Conservation (phyloP, 2,888 invertebrate genomes). For the Colostygia pectinataria region DNA sequence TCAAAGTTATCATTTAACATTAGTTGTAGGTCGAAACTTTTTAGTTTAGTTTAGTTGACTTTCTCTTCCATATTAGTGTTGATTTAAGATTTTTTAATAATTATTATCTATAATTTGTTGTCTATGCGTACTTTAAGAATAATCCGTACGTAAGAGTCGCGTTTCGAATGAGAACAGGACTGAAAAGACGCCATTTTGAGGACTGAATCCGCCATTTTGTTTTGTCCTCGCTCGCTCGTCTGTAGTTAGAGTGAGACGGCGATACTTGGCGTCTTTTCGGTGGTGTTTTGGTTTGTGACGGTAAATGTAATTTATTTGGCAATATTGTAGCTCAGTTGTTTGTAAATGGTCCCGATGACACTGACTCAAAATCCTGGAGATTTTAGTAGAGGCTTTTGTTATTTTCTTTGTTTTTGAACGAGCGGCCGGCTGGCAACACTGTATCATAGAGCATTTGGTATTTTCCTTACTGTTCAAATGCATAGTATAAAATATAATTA, state of each 20-base stretch:
- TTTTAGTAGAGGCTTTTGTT: slow-evolving; percentile 71
- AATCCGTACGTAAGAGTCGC: slow-evolving; percentile 41
- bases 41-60: slow-evolving; percentile 75
- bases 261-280: slow-evolving; percentile 1
- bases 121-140: slow-evolving; percentile 55
- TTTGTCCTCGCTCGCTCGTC: background rate
- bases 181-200: slow-evolving; percentile 7
- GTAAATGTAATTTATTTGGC: slow-evolving; percentile 61
- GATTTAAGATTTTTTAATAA: slow-evolving; percentile 71
- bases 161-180: slow-evolving; percentile 5
- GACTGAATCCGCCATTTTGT: background rate
- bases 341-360: slow-evolving; percentile 49
- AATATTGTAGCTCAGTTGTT: slow-evolving; percentile 54
- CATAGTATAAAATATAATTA: slow-evolving; percentile 76
- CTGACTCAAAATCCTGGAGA: slow-evolving; percentile 64
- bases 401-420: slow-evolving; percentile 47
- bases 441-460: slow-evolving; percentile 67
- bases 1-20: slow-evolving; percentile 33
- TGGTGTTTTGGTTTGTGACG: background rate
- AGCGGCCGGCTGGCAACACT: slow-evolving; percentile 45
- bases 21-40: slow-evolving; percentile 52
- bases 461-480: slow-evolving; percentile 67
- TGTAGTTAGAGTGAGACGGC: background rate
- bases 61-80: slow-evolving; percentile 76
- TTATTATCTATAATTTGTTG: slow-evolving; percentile 65